phyloP scores from a whole-genome alignment of 1,140 invertebrate genomes.

The Popillia japonica region DNA sequence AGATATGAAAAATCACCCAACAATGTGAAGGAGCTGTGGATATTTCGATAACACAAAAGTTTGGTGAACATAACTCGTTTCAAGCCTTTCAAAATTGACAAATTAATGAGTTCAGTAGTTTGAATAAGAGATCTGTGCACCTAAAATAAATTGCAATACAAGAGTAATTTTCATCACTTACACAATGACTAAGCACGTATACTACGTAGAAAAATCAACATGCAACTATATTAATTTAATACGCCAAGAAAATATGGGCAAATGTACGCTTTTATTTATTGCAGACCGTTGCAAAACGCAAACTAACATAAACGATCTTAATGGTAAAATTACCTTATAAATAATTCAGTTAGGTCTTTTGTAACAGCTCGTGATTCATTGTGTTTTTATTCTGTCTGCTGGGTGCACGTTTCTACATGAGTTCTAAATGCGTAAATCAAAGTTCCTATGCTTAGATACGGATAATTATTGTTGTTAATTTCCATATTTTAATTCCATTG shows the following conservation, averaged over 20 bases:
- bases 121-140: too few relatives aligned
- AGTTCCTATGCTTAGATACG: background rate
- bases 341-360: slow-evolving; percentile 14
- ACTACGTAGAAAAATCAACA: background rate
- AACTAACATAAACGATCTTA: background rate
- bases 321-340: slow-evolving; percentile 30
- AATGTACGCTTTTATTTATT: background rate
- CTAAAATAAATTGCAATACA: too few relatives aligned
- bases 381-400: slow-evolving; percentile 20
- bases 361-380: slow-evolving; percentile 19
- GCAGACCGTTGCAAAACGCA: background rate
- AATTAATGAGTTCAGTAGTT: too few relatives aligned
- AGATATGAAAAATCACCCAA: too few relatives aligned
- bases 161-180: too few relatives aligned
- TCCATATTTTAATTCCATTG: background rate
- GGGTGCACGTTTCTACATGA: background rate
- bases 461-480: slow-evolving; percentile 19
- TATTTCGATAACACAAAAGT: too few relatives aligned
- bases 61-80: too few relatives aligned
- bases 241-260: background rate
- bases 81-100: too few relatives aligned
- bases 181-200: too few relatives aligned
- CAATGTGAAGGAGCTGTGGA: too few relatives aligned
- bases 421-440: slow-evolving; percentile 22
- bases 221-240: background rate